Conservation (phyloP, 2,888 invertebrate genomes). For the Caradrina kadenii region DNA sequence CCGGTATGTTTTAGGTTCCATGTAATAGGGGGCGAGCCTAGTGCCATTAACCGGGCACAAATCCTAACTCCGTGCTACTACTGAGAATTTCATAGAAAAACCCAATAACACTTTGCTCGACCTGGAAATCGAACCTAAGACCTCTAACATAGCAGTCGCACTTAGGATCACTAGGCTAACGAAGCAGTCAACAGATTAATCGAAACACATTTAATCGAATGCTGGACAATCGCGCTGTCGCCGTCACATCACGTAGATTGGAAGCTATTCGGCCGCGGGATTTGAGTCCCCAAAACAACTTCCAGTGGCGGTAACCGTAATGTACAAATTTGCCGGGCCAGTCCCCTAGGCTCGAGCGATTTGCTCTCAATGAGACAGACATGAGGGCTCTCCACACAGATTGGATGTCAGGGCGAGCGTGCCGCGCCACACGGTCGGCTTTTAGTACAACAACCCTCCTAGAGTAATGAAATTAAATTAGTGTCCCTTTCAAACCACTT, state of each 20-base stretch:
- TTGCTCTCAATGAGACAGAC: slow-evolving; percentile 83
- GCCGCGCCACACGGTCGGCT: slow-evolving; percentile 61
- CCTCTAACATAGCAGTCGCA: no score
- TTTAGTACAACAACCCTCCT: slow-evolving; percentile 73
- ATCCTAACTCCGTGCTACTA: no score
- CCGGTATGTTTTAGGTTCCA: no score
- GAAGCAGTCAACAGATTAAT: no score
- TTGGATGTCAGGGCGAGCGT: slow-evolving; percentile 81
- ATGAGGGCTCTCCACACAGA: slow-evolving; percentile 81
- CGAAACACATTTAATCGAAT: slow-evolving; percentile 28
- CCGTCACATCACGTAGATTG: slow-evolving; percentile 38
- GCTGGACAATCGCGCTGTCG: slow-evolving; percentile 21
- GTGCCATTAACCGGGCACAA: no score
- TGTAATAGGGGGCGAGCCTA: no score
- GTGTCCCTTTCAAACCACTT: slow-evolving; percentile 73
- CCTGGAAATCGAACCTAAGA: no score
- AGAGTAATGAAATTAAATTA: slow-evolving; percentile 82
- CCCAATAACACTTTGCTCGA: no score
- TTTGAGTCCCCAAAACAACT: slow-evolving; percentile 64
- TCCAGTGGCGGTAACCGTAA: slow-evolving; percentile 43
- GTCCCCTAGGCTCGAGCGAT: slow-evolving; percentile 73
- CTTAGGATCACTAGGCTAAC: no score
- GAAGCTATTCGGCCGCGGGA: slow-evolving; percentile 33
- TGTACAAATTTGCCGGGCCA: slow-evolving; percentile 65
- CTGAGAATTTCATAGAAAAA: no score